Conservation (phyloP, 37 sponge, comb jelly and placozoan species). For the Ianthella basta region DNA sequence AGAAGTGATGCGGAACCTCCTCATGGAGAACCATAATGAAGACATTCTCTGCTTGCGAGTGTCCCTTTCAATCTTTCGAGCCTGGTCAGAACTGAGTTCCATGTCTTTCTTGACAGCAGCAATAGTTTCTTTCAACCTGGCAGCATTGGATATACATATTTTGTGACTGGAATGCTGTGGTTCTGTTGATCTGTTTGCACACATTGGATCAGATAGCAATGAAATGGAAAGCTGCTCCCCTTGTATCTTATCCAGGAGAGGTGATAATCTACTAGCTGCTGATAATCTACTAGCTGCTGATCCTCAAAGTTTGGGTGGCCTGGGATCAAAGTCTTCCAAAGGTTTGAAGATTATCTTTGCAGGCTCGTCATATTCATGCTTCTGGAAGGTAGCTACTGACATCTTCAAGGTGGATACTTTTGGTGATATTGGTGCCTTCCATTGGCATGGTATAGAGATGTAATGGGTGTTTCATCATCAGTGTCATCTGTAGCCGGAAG, state of each 20-base stretch:
- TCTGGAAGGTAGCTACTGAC: slow-evolving; percentile 35
- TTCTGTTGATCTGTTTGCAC: no score
- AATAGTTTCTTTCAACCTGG: slow-evolving; percentile 1
- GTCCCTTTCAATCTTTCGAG: not conserved
- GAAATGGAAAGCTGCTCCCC: slow-evolving; percentile 47
- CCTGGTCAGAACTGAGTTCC: slow-evolving; percentile 7
- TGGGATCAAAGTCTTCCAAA: slow-evolving; percentile 61
- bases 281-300: slow-evolving; percentile 16
- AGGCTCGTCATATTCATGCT: slow-evolving; percentile 48
- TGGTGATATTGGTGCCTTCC: slow-evolving; percentile 54
- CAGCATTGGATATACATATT: no score
- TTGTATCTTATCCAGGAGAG: slow-evolving; percentile 40
- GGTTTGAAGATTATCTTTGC: slow-evolving; percentile 18
- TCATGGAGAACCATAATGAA: slow-evolving; percentile 19
- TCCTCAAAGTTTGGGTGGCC: slow-evolving; percentile 46
- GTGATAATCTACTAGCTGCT: slow-evolving; percentile 20
- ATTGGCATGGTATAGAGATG: slow-evolving; percentile 62
- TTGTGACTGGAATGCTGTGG: no score
- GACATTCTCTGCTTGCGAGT: slow-evolving; percentile 17
- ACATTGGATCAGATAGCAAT: slow-evolving; percentile 14
- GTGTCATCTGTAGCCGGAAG: not conserved
- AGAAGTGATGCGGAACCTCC: slow-evolving; percentile 31
- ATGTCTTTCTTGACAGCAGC: slow-evolving; percentile 41
- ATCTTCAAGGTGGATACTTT: slow-evolving; percentile 44
- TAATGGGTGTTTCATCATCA: slow-evolving; percentile 49